These are phyloP conservation scores for Drosophila seguyi DNA, from an alignment of 1,140 invertebrate genomes.

Conservation along the genomic window DNA sequence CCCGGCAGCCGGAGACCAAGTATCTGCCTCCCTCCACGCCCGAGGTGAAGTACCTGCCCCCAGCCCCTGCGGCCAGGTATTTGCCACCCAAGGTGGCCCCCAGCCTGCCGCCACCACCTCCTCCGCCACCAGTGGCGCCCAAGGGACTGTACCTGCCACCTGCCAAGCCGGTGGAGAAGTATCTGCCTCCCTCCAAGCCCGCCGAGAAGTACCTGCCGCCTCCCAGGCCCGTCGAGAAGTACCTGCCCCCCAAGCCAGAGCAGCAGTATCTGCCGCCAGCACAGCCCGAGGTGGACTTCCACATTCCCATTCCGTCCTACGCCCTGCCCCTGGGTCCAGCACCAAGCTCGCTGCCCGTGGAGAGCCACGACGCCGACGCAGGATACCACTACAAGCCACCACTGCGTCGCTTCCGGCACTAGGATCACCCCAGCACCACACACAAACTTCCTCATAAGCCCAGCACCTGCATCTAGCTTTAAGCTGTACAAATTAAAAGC, in stretches of 20 bases:
- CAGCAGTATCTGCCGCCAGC: conserved; percentile 25
- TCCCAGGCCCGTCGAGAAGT: conserved; percentile 31
- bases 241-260: conserved; percentile 31
- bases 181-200: conserved; percentile 52
- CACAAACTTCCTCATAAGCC: conserved; percentile 17
- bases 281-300: conserved; percentile 38
- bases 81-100: conserved; percentile 67
- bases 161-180: conserved; percentile 38
- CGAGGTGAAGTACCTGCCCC: conserved; percentile 46
- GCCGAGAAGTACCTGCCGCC: conserved; percentile 56
- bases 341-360: conserved; percentile 26
- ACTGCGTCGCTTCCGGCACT: conserved; percentile 62
- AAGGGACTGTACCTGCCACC: conserved; percentile 44
- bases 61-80: conserved; percentile 28
- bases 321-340: conserved; percentile 57
- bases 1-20: conserved; percentile 22
- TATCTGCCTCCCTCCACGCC: conserved; percentile 52
- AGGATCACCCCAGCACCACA: conserved; percentile 3
- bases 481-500: conserved; percentile 64
- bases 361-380: conserved; percentile 21
- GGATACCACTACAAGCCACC: conserved; percentile 66
- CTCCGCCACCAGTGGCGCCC: conserved; percentile 46
- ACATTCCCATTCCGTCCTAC: conserved; percentile 70
- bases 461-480: conserved; percentile 49
- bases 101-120: conserved; percentile 62